phyloP scores from a whole-genome alignment of 2,113 vertebrate species.

The Carassius gibelio region DNA sequence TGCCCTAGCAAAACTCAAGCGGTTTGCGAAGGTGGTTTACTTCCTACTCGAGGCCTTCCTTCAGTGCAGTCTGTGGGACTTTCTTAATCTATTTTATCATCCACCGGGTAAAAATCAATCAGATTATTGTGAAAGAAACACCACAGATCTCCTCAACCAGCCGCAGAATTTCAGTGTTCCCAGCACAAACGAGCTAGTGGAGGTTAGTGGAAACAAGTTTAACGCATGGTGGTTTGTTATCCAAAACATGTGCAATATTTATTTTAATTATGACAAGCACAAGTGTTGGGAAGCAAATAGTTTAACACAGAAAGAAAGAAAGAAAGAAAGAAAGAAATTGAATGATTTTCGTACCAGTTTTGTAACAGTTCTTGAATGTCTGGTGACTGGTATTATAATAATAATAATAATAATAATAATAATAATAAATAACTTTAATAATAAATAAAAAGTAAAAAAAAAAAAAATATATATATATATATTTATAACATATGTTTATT shows the following conservation, averaged over 20 bases:
- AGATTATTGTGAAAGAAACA: slow-evolving; percentile 3
- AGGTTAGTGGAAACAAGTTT: not conserved
- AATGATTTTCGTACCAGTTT: no score
- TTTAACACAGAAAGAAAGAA: no score
- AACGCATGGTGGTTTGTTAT: not conserved
- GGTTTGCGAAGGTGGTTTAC: not conserved
- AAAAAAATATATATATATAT: no score
- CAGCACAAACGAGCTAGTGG: not conserved
- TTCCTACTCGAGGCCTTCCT: not conserved
- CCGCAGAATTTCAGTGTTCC: not conserved
- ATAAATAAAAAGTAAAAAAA: no score
- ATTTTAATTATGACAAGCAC: no score
- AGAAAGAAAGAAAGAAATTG: no score
- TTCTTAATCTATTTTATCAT: not conserved
- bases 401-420: not conserved
- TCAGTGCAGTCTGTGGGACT: not conserved
- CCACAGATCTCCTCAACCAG: not conserved
- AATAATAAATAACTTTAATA: no score
- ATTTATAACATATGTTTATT: no score
- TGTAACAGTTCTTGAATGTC: not conserved
- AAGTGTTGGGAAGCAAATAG: no score
- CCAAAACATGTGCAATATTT: not conserved
- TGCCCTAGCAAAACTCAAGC: not conserved
- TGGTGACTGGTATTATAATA: not conserved
- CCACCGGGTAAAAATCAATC: not conserved